These are phyloP conservation scores for Lampris megalopsis DNA, from an alignment of 2,113 vertebrate species.

Conservation along the genomic window DNA sequence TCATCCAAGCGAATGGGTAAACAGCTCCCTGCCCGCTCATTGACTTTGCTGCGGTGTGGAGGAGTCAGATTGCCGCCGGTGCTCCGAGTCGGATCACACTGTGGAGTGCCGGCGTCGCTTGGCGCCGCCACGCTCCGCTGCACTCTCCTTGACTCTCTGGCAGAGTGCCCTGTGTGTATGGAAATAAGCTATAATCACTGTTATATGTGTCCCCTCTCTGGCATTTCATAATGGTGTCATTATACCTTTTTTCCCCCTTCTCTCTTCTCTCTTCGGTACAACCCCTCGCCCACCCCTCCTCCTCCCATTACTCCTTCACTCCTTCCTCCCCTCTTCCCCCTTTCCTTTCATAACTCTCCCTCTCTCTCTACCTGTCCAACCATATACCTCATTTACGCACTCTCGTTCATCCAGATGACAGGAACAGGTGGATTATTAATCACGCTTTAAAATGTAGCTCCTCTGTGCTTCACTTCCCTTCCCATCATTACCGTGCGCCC, in stretches of 20 bases:
- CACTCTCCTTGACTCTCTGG: slow-evolving; percentile 76
- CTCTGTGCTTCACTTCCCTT: slow-evolving; percentile 38
- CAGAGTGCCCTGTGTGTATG: slow-evolving; percentile 71
- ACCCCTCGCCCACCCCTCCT: slow-evolving; percentile 1
- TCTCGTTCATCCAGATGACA: slow-evolving; percentile 67
- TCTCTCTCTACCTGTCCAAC: slow-evolving; percentile 1
- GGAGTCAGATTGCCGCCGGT: slow-evolving; percentile 50
- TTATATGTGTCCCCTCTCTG: slow-evolving; percentile 73
- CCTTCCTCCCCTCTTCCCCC: not conserved
- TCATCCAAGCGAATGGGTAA: slow-evolving; percentile 65
- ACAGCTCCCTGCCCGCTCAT: slow-evolving; percentile 68
- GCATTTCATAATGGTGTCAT: slow-evolving; percentile 67
- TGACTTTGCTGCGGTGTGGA: slow-evolving; percentile 64
- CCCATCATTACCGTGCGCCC: slow-evolving; percentile 15
- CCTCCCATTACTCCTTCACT: not conserved
- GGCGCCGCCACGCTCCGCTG: slow-evolving; percentile 54
- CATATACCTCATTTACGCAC: slow-evolving; percentile 56
- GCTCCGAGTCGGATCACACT: slow-evolving; percentile 43
- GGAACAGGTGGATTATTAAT: slow-evolving; percentile 76
- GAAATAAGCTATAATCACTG: slow-evolving; percentile 74
- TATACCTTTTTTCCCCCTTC: slow-evolving; percentile 40
- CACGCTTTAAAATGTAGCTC: slow-evolving; percentile 67
- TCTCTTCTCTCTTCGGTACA: slow-evolving; percentile 21
- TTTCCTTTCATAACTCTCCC: slow-evolving; percentile 2
- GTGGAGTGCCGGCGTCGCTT: slow-evolving; percentile 43